Percentiles rank a stretch among this genome's conserved stretches.
Evolutionary conservation across 2,113 vertebrate genomes (phyloP).

Genomic region (Beaufortia kweichowensis): DNA sequence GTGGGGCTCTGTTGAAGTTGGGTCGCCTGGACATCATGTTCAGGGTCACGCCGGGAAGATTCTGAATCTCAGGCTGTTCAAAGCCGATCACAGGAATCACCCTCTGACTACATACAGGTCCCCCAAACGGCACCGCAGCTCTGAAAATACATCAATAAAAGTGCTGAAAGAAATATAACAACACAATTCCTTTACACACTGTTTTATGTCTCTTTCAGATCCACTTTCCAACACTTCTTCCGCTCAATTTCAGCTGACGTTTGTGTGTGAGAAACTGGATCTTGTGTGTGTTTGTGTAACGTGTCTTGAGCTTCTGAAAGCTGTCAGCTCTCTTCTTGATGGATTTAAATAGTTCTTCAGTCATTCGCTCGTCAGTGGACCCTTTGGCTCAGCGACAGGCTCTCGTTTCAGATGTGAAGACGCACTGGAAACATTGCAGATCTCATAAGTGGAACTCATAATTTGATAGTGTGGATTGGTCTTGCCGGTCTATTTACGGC

Average conservation of each 20-base stretch:
- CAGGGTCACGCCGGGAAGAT: slow-evolving; percentile 66
- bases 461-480: slow-evolving; percentile 57
- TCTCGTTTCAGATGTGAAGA: slow-evolving; percentile 64
- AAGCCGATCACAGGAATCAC: slow-evolving; percentile 63
- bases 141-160: slow-evolving; percentile 66
- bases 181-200: too few relatives aligned
- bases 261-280: slow-evolving; percentile 57
- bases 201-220: neutral
- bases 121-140: slow-evolving; percentile 84
- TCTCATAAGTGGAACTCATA: slow-evolving; percentile 61
- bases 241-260: slow-evolving; percentile 46
- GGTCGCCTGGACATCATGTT: slow-evolving; percentile 77
- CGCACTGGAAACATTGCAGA: slow-evolving; percentile 68
- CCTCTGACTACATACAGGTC: slow-evolving; percentile 65
- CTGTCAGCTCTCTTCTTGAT: slow-evolving; percentile 59
- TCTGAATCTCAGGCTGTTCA: slow-evolving; percentile 67
- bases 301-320: slow-evolving; percentile 58
- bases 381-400: slow-evolving; percentile 53
- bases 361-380: slow-evolving; percentile 54
- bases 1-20: slow-evolving; percentile 88
- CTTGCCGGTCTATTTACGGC: slow-evolving; percentile 62
- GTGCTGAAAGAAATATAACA: too few relatives aligned
- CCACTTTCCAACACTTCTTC: slow-evolving; percentile 9
- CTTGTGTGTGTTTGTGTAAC: slow-evolving; percentile 49
- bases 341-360: slow-evolving; percentile 68